Evolutionary conservation across 2,113 vertebrate genomes (phyloP).

Genomic region (Cyprinodon brontotheroides): DNA sequence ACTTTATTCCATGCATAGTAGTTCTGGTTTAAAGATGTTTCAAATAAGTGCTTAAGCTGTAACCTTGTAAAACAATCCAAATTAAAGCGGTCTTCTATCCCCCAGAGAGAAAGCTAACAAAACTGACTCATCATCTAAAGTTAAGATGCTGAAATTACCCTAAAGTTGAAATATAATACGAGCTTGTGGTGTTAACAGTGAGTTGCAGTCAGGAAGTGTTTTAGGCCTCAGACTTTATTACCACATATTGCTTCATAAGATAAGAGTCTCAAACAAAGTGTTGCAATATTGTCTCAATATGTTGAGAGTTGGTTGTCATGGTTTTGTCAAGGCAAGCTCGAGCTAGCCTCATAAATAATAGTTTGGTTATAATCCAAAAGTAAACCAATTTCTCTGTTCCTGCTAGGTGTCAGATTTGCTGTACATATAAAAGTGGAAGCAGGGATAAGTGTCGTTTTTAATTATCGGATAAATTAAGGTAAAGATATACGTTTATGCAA

Average conservation of each 20-base stretch:
- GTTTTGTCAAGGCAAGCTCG: slow-evolving; percentile 34
- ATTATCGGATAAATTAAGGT: slow-evolving; percentile 5
- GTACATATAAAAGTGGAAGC: not conserved
- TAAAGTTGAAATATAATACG: not conserved
- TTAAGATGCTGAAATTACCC: not conserved
- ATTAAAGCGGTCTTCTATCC: not conserved
- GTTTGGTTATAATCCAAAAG: slow-evolving; percentile 16
- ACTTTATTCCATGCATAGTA: not conserved
- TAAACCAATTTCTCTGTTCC: not conserved
- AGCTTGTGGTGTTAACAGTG: not conserved
- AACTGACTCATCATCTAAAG: not conserved
- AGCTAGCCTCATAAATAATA: not conserved
- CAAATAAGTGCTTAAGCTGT: not conserved
- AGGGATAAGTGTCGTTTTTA: not conserved
- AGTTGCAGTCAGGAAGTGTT: not conserved
- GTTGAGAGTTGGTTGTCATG: slow-evolving; percentile 24
- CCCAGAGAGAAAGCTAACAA: not conserved
- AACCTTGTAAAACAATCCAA: not conserved
- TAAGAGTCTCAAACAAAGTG: not conserved
- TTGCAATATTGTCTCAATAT: not conserved
- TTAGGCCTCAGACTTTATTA: slow-evolving; percentile 9
- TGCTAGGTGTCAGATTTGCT: not conserved
- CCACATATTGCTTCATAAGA: slow-evolving; percentile 1
- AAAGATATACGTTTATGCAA: not conserved
- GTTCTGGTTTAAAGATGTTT: not conserved